Percentiles rank a stretch among this genome's conserved stretches.
Evolutionary conservation across 1,140 invertebrate species (phyloP).

Genomic region (Monochamus saltuarius): DNA sequence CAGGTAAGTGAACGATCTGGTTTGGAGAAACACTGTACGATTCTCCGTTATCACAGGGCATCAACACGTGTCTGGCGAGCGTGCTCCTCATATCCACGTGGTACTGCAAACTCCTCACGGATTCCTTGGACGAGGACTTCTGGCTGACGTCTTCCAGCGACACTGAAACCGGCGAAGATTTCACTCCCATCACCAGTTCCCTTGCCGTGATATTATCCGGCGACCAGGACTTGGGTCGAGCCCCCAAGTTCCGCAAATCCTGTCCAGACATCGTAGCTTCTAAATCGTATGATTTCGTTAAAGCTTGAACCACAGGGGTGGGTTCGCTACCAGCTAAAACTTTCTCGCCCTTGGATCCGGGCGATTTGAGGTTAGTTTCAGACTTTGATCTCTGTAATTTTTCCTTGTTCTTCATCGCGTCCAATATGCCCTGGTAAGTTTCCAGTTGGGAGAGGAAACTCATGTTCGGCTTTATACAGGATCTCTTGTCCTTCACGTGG

Average conservation of each 20-base stretch:
- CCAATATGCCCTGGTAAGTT: constrained; percentile 93
- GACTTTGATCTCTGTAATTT: constrained; percentile 89
- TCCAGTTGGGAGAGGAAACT: constrained; percentile 93
- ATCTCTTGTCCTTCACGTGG: constrained; percentile 87
- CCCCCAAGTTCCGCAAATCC: constrained; percentile 42
- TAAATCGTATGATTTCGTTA: constrained; percentile 53
- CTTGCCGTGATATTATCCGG: constrained; percentile 59
- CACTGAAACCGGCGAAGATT: constrained; percentile 59
- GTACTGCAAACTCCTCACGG: constrained; percentile 15
- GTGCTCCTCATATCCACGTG: constrained; percentile 41
- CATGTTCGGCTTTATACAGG: constrained; percentile 93
- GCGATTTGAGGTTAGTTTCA: constrained; percentile 84
- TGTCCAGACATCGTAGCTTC: constrained; percentile 41
- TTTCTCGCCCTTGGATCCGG: constrained; percentile 54
- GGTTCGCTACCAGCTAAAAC: constrained; percentile 56
- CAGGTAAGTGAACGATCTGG: constrained; percentile 75
- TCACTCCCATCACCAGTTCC: constrained; percentile 52
- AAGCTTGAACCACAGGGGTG: constrained; percentile 59
- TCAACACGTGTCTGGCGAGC: constrained; percentile 68
- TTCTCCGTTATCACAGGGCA: constrained; percentile 80
- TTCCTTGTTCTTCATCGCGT: constrained; percentile 94
- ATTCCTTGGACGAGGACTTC: constrained; percentile 41
- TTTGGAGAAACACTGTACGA: constrained; percentile 88
- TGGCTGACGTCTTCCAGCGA: constrained; percentile 65
- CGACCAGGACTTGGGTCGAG: constrained; percentile 79